A percentile compares a stretch with the other conserved stretches of the same genome.
These are phyloP conservation scores for Synanthedon andrenaeformis DNA, from an alignment of 2,888 invertebrate species.

Conservation along the genomic window DNA sequence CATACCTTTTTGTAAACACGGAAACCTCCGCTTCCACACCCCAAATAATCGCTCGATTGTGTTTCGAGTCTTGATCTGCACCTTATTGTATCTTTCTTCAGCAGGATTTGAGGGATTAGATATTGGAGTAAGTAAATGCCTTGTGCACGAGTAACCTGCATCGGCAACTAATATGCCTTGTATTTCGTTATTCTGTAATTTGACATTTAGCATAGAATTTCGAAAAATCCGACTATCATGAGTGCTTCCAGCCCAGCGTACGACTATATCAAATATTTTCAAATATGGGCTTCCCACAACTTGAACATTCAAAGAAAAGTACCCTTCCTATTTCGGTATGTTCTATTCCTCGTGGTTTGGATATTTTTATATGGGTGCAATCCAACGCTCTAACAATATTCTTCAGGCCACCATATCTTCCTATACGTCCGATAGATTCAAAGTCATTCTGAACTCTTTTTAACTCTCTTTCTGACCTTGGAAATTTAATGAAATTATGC, in stretches of 20 bases:
- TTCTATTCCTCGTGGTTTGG: slow-evolving; percentile 1
- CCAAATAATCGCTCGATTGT: neutral
- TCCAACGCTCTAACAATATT: slow-evolving; percentile 1
- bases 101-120: neutral
- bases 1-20: neutral
- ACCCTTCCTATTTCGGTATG: slow-evolving; percentile 4
- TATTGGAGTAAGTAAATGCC: neutral
- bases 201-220: too few relatives aligned
- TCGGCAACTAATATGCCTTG: neutral
- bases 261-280: slow-evolving; percentile 6
- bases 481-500: neutral
- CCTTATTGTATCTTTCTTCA: neutral
- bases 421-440: neutral
- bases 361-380: slow-evolving; percentile 1
- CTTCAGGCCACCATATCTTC: neutral
- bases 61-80: neutral
- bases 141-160: neutral
- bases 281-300: slow-evolving; percentile 5
- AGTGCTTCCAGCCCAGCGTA: slow-evolving; percentile 8
- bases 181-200: too few relatives aligned
- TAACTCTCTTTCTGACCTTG: neutral
- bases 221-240: too few relatives aligned
- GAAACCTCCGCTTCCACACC: neutral
- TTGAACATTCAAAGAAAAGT: slow-evolving; percentile 8
- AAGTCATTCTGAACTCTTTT: neutral